phyloP scores from a whole-genome alignment of 30 jellyfish, hydroid and myxozoan genomes.

The Nemopilema nomurai region DNA sequence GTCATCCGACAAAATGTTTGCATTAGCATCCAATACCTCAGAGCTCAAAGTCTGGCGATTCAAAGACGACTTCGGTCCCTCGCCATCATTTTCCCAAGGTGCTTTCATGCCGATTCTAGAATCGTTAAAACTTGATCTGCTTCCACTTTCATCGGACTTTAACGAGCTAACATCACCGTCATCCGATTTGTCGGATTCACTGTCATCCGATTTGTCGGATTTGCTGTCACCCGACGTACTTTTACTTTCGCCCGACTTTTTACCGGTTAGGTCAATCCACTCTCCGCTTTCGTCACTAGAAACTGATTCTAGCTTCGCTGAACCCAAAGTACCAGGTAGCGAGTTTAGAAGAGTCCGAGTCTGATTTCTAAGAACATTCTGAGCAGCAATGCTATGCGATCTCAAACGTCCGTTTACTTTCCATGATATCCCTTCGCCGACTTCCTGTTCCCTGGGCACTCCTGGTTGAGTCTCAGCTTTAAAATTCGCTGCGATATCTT shows the following conservation, averaged over 20 bases:
- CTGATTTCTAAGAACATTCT: background rate
- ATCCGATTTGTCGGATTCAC: background rate
- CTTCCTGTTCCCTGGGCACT: background rate
- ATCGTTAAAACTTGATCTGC: background rate
- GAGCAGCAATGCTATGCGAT: constrained; percentile 36
- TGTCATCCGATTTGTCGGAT: background rate
- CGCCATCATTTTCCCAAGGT: no score
- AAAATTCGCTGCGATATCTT: background rate
- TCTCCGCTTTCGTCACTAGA: background rate
- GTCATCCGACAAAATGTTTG: background rate
- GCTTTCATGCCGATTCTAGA: background rate
- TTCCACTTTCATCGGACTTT: background rate
- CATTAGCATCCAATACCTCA: background rate
- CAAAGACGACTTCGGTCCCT: no score
- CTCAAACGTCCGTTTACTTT: constrained; percentile 36
- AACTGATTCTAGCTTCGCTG: background rate
- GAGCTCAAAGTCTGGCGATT: background rate
- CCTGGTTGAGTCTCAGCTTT: background rate
- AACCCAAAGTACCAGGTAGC: background rate
- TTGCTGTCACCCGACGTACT: background rate
- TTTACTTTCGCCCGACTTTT: background rate
- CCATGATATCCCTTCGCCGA: constrained; percentile 4
- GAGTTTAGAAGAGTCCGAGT: background rate
- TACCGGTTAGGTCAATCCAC: background rate
- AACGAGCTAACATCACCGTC: background rate